Base-by-base conservation (phyloP, 2,113 vertebrate genomes). In the Emydura subglobosa region DNA sequence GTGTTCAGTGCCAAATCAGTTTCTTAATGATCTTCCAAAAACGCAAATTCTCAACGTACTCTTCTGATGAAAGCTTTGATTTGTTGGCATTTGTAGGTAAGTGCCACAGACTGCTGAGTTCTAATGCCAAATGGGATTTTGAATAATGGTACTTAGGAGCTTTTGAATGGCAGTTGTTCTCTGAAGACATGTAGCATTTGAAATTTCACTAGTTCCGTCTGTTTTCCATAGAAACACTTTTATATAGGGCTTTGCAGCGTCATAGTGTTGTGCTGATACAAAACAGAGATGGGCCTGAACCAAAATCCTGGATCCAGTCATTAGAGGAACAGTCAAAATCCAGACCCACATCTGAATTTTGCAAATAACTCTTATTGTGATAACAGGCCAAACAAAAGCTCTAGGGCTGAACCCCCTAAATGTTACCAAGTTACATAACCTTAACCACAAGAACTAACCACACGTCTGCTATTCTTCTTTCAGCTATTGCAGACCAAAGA, bases 301-400 rank as follows among this genome's bases (percentile, higher is more conserved):
- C 29, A 87, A 74, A 90, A 91, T 2, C 39, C 68, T 2, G 10
- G 9, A n/a, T 0, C 0, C 2, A 72, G 24, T 49, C 65, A 44
- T 81, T 87, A 88, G 12, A 12, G 82, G 44, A 80, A 83, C 82
- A 83, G 27, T 89, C 31, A 0, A 53, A 93, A 59, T 89, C 39
- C 61, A 61, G 10, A 79, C 78, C 39, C 85, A 61, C 4, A 2
- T 82, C 79, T 68, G 47, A 87, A 78, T 21, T 29, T 57, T 7
- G 4, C 88, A 53, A 80, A 34, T 88, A 39, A 39, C 39, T 42
- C 68, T 21, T 12, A 39, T 12, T 17, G 87, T 84, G 1, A 34
- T 44, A 86, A 72, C 49, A 74, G 42, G 25, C 86, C 92, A 68
- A 55, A 5, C 68, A 55, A 34, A 47, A 47, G 2, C 54, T 10